Evolutionary conservation across 2,797 vertebrate genomes (phyloP), one percentile per base, ranked within the genome.

Genomic region (Enteromius anoplus): DNA sequence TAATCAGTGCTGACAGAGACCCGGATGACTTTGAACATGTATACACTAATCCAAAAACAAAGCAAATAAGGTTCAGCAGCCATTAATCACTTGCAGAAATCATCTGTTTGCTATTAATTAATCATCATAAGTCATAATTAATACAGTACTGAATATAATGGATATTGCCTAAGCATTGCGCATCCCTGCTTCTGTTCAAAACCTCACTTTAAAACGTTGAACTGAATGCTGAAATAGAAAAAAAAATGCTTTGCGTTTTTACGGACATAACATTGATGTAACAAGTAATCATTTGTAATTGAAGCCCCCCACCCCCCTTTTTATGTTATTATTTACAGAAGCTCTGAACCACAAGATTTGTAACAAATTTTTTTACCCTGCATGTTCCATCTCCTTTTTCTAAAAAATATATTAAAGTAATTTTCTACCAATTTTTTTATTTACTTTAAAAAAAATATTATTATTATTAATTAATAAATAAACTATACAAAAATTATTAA

Each of bases 21-120:
- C 17, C 47, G 42, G 10, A 80, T 47, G 66, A 45, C 34, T 70
- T 37, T 45, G 66, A 23, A 82, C 40, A 84, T 78, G 62, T 58
- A 72, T 47, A 73, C n/a, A n/a, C 26, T 64, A 15, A 65, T 9
- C 47, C 34, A 40, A 66, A 45, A 75, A 53, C 45, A 68, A 72
- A 14, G 51, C 26, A 66, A 19, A 29, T 49, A 23, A 2, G 29
- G 58, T 77, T 34, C 11, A 23, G 29, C 45, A n/a, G 66, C 23
- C 65, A 77, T n/a, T 19, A 72, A 66, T 32, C 9, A 62, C 23
- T 58, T 37, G 15, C 8, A 77, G 37, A 58, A 45, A 76, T 23
- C 65, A 72, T 32, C 29, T 49, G 21, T 72, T 34, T 79, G 72
- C 72, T 58, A 23, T 58, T 58, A 75, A 58, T 51, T 29, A 47